phyloP scores from a whole-genome alignment of 2,888 invertebrate genomes.

The Latheticus oryzae region DNA sequence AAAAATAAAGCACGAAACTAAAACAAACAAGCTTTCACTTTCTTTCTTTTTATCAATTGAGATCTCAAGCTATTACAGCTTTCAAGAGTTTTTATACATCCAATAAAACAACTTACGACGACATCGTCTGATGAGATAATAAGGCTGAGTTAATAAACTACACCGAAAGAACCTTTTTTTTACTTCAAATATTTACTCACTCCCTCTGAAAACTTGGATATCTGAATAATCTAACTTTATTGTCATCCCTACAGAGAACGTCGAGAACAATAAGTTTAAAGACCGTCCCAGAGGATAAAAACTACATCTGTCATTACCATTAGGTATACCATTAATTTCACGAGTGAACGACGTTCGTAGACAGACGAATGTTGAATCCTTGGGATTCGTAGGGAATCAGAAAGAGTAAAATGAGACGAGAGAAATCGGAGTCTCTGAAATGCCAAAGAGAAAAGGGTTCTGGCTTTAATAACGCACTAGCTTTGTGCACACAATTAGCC shows the following conservation, averaged over 20 bases:
- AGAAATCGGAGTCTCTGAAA: constrained; percentile 39
- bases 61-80: too few relatives aligned
- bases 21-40: too few relatives aligned
- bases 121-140: too few relatives aligned
- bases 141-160: neutral
- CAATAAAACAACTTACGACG: too few relatives aligned
- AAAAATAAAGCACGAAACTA: constrained; percentile 1
- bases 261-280: constrained; percentile 16
- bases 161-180: neutral
- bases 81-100: too few relatives aligned
- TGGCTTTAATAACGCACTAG: constrained; percentile 54
- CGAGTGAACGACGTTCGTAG: constrained; percentile 13
- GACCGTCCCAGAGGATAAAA: constrained; percentile 21
- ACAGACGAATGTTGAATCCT: constrained; percentile 17
- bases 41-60: too few relatives aligned
- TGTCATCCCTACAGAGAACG: constrained; percentile 6
- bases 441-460: constrained; percentile 43
- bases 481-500: constrained; percentile 56
- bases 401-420: constrained; percentile 52
- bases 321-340: constrained; percentile 27
- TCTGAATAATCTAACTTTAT: constrained; percentile 21
- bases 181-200: too few relatives aligned
- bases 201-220: neutral
- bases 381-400: constrained; percentile 42
- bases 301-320: constrained; percentile 30